Conservation (phyloP, 2,113 vertebrate species). For the Tragelaphus imberbis region DNA sequence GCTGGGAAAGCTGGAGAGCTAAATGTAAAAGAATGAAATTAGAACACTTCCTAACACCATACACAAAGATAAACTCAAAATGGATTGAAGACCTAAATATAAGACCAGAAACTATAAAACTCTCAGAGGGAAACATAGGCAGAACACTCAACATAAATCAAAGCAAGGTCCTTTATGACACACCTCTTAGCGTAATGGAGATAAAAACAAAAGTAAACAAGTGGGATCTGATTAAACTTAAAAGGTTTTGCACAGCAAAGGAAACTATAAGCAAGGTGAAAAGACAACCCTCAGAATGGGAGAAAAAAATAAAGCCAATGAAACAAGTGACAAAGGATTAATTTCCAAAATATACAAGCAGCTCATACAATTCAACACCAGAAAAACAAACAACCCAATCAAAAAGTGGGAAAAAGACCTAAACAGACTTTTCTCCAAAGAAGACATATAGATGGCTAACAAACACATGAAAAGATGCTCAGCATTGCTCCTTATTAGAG, state of each 20-base stretch:
- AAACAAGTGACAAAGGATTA: neutral
- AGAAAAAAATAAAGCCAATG: neutral
- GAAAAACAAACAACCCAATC: neutral
- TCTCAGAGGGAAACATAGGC: neutral
- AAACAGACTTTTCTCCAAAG: neutral
- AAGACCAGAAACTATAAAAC: neutral
- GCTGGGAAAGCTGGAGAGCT: neutral
- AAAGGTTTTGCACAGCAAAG: neutral
- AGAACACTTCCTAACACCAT: neutral
- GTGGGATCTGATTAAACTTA: neutral
- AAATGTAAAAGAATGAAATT: neutral
- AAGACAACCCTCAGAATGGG: neutral
- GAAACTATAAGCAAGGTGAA: neutral
- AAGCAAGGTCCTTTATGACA: neutral
- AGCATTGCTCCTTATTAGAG: neutral
- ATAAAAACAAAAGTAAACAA: neutral
- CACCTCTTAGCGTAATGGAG: neutral
- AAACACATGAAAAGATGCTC: neutral
- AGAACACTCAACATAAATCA: neutral
- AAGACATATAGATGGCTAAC: neutral
- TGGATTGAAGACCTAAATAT: neutral
- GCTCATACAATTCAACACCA: neutral
- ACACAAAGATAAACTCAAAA: neutral
- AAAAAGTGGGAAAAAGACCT: neutral
- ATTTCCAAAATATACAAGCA: neutral